Percentiles rank a stretch among this genome's conserved stretches.
Conservation (phyloP, 2,888 invertebrate species). For the Chironomus riparius region DNA sequence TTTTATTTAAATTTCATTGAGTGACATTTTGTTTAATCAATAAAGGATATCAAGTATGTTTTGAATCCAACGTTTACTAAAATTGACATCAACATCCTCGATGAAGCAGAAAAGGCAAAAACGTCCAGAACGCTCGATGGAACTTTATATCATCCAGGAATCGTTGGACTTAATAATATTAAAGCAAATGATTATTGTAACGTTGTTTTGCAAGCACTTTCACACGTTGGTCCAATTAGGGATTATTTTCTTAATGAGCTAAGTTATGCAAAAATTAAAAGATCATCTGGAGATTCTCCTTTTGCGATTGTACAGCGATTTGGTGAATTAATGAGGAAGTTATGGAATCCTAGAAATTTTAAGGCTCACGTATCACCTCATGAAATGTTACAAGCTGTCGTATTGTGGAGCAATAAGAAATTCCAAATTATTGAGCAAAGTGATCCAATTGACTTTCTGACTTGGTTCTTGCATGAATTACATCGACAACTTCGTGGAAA, state of each 20-base stretch:
- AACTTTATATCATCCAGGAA: constrained; percentile 91
- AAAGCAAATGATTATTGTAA: constrained; percentile 99
- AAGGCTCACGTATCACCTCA: constrained; percentile 99
- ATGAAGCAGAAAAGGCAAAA: constrained; percentile 59
- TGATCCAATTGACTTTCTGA: constrained; percentile 95
- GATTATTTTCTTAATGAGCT: constrained; percentile 92
- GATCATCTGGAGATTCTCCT: constrained; percentile 92
- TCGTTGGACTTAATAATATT: constrained; percentile 97
- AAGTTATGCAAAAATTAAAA: constrained; percentile 77
- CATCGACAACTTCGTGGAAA: constrained; percentile 91
- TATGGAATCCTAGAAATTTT: constrained; percentile 99
- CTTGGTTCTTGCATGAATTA: constrained; percentile 95
- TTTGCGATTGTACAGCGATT: constrained; percentile 85
- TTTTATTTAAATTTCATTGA: no score
- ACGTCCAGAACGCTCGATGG: constrained; percentile 93
- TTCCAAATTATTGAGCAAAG: constrained; percentile 99
- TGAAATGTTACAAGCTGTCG: constrained; percentile 98
- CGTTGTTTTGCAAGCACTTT: constrained; percentile 89
- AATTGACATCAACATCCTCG: constrained; percentile 72
- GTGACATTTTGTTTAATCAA: no score
- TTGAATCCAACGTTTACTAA: constrained; percentile 90
- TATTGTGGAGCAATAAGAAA: constrained; percentile 90
- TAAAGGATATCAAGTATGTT: constrained; percentile 98
- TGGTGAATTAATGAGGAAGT: constrained; percentile 90
- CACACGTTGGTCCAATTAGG: constrained; percentile 88